Percentiles rank a stretch among this genome's conserved stretches.
phyloP scores from a whole-genome alignment of 2,113 vertebrate genomes.

The Salvator merianae region DNA sequence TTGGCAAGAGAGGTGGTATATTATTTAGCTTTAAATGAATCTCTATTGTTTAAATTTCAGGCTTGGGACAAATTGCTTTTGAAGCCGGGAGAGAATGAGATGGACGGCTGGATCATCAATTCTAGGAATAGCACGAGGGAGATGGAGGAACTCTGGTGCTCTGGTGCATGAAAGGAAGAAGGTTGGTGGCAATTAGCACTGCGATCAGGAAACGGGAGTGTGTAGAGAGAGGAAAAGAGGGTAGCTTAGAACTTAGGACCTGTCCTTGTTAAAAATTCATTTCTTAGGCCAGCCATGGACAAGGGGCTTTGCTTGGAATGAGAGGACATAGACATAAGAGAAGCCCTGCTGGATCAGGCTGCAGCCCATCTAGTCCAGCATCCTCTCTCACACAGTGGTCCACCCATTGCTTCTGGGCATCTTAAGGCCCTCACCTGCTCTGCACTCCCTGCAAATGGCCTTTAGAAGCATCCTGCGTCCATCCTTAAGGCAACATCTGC shows the following conservation, averaged over 20 bases:
- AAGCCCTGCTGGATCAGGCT: no score
- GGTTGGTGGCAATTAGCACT: neutral
- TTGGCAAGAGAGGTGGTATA: conserved; percentile 5
- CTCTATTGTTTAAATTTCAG: neutral
- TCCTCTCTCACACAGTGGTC: no score
- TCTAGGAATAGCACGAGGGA: neutral
- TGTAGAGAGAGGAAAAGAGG: neutral
- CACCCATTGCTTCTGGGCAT: no score
- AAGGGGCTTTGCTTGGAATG: neutral
- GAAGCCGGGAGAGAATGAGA: conserved; percentile 4
- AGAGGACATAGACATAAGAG: no score
- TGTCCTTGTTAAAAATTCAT: neutral
- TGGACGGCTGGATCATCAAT: conserved; percentile 5
- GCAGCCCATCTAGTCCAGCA: no score
- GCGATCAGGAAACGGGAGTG: neutral
- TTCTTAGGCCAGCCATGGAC: neutral
- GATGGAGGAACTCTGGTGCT: neutral
- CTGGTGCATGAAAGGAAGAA: conserved; percentile 13
- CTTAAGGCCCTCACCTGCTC: no score
- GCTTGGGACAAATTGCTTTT: conserved; percentile 7
- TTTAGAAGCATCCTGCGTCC: no score
- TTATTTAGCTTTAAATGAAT: neutral
- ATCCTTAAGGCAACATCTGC: no score
- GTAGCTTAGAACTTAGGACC: neutral
- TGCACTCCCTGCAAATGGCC: no score